Base-by-base conservation (phyloP, 2,797 vertebrate species). In the Crenuchus spilurus region DNA sequence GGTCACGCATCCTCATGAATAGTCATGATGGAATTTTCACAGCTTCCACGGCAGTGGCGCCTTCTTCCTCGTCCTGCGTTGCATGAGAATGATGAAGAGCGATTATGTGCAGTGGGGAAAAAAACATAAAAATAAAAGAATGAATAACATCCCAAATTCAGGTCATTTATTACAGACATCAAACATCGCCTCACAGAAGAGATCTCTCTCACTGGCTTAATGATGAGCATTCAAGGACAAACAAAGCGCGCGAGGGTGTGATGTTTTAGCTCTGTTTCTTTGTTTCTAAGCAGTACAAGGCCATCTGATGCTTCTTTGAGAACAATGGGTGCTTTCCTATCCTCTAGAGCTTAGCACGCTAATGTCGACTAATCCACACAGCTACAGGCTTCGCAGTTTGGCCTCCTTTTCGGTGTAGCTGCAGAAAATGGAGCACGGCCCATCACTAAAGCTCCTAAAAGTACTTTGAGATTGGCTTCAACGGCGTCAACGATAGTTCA, bases 161-260 rank as follows among this genome's bases (percentile, higher is more conserved):
- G 86, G 84, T 84, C 87, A 86, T 80, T 82, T 86, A 87, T 90
- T 83, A 86, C 72, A 84, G 88, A 89, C 91, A 91, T 92, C 88
- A 91, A 92, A 91, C 83, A 58, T 41, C 1, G 72, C 79, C 52
- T 78, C 80, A 82, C 73, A 82, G 85, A 88, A 90, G 88, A 83
- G 85, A 86, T 85, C 86, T 86, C 82, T 89, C 77, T 84, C 80
- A 77, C 72, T 77, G 35, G 88, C 77, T 79, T 84, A 85, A 85
- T 87, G 89, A 89, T 88, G 89, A 91, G 88, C 82, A 88, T 83
- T 88, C 89, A 90, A 91, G 89, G 87, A 90, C 90, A 89, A 89
- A 90, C 88, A 90, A 84, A 55, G n/a, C 42, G 24, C 39, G 30
- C 79, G 85, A 90, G 87, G 84, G 35, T 49, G 30, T 80, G 84